A percentile compares a stretch with the other conserved stretches of the same genome.
These are phyloP conservation scores for Lamellibrachia satsuma DNA, from an alignment of 2,888 invertebrate species.

Conservation along the genomic window DNA sequence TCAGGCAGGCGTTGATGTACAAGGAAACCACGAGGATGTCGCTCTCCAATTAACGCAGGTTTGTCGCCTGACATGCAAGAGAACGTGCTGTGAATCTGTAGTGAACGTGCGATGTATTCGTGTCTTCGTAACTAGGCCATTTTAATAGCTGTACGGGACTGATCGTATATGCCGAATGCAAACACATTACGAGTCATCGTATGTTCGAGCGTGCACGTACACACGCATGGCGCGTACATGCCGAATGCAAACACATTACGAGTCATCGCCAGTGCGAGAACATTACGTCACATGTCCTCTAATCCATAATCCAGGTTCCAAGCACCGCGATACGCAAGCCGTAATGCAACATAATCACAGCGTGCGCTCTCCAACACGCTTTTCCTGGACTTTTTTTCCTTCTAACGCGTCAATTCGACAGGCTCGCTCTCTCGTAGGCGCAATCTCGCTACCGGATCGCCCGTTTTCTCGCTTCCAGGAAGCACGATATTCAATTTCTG, in stretches of 20 bases:
- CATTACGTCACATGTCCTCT: background rate
- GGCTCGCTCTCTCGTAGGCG: background rate
- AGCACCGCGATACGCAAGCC: background rate
- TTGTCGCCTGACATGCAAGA: background rate
- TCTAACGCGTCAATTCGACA: background rate
- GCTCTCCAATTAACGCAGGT: background rate
- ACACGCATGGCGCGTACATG: too few species aligned
- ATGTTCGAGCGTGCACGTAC: too few species aligned
- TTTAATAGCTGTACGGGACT: too few species aligned
- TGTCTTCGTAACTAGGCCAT: background rate
- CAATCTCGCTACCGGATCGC: background rate
- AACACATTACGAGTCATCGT: too few species aligned
- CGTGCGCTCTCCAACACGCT: background rate
- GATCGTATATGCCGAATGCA: background rate
- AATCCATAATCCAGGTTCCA: background rate
- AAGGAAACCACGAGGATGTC: background rate
- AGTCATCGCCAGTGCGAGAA: background rate
- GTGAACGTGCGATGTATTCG: background rate
- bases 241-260: background rate
- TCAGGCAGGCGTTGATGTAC: background rate
- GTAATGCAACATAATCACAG: background rate
- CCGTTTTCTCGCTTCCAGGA: background rate
- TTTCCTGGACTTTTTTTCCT: background rate
- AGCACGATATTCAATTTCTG: background rate
- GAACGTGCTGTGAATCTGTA: background rate